Evolutionary conservation across 2,888 invertebrate genomes (phyloP), one percentile per base, ranked within the genome.

Genomic region (Drosophila falleni): DNA sequence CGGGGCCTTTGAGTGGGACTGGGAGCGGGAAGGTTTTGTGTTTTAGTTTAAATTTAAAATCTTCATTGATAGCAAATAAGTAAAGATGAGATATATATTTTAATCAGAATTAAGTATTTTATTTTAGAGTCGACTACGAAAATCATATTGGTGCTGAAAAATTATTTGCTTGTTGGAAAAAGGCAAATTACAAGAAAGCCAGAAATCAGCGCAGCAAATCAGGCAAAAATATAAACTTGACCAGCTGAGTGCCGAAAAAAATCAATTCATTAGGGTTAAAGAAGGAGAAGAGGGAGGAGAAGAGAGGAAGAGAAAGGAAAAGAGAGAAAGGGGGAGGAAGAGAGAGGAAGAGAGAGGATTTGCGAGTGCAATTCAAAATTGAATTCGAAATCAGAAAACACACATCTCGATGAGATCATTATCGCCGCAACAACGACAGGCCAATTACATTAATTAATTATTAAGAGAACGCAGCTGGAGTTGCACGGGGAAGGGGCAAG

Each of bases 371-470:
- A 81, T 86, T 80, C 78, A 81, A 83, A 87, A 86, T 87, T 87
- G 81, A 86, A 87, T 87, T 82, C 80, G 83, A 83, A 87, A 86
- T 87, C 88, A 75, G 69, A 72, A 80, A 75, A 86, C 88, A 42
- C 42, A 87, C 77, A 88, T 88, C 86, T 87, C 80, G 87, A 87
- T 89, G 89, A 86, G 91, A 91, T 91, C 87, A 87, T 88, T 90
- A 91, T 91, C 91, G 87, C 76, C 74, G 77, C 90, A 90, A 90
- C 90, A 91, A 91, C 91, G 91, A 91, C 91, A 91, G 90, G 89
- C 91, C 91, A 91, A 91, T 91, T 91, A 91, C 91, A 91, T 91
- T 91, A 91, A 91, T 91, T 91, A 91, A 91, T 91, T 91, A 91
- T 91, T 91, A 91, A 91, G 90, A 87, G 89, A 88, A 77, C 75